phyloP scores from a whole-genome alignment of 2,888 invertebrate species.

The Horisme vitalbata region DNA sequence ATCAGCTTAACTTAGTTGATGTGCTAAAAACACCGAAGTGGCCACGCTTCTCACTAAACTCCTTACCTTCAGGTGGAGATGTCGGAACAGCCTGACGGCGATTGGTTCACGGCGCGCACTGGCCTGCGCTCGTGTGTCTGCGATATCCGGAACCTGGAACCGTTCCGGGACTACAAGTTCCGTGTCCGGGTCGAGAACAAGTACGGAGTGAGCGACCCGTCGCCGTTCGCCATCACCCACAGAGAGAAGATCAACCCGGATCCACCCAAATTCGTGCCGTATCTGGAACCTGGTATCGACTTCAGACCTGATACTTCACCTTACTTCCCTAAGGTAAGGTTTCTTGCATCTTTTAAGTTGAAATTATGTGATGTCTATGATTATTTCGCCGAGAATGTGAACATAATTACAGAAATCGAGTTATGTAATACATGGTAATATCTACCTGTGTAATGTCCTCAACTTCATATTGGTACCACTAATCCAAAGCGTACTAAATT shows the following conservation, averaged over 20 bases:
- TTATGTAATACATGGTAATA: no score
- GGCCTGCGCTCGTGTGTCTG: constrained; percentile 94
- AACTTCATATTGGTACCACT: no score
- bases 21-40: no score
- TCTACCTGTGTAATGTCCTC: no score
- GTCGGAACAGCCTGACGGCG: constrained; percentile 94
- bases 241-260: constrained; percentile 90
- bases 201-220: constrained; percentile 97
- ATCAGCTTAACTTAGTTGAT: no score
- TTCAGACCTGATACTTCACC: constrained; percentile 93
- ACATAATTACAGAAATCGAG: no score
- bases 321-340: constrained; percentile 89
- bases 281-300: constrained; percentile 90
- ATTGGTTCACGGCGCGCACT: constrained; percentile 94
- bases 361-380: no score
- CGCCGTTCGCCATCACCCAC: constrained; percentile 93
- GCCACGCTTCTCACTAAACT: no score
- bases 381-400: no score
- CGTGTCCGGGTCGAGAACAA: constrained; percentile 98
- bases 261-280: constrained; percentile 90
- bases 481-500: no score
- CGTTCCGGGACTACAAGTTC: constrained; percentile 97
- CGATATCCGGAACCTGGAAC: constrained; percentile 94
- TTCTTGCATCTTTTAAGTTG: no score
- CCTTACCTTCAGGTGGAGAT: constrained; percentile 92